Evolutionary conservation across 2,797 vertebrate species (phyloP).

Genomic region (Sylvia borin): DNA sequence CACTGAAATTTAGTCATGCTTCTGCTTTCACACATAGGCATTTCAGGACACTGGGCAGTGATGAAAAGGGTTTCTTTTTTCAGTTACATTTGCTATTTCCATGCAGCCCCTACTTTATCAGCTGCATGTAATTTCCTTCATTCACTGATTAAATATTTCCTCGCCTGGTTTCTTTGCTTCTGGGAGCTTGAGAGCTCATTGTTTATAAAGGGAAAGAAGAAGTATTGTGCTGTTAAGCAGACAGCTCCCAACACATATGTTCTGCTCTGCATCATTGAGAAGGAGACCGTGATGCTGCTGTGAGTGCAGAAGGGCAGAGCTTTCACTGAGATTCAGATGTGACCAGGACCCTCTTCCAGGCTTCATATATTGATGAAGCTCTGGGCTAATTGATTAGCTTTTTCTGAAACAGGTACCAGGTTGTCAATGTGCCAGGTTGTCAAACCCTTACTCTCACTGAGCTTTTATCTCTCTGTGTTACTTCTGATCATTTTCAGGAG

Average conservation of each 20-base stretch:
- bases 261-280: background rate
- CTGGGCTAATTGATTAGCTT: background rate
- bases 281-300: background rate
- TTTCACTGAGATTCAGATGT: background rate
- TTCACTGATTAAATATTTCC: conserved; percentile 39
- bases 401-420: background rate
- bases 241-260: background rate
- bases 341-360: background rate
- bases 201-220: conserved; percentile 18
- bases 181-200: conserved; percentile 14
- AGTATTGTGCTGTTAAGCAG: background rate
- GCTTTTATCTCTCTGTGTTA: background rate
- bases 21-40: background rate
- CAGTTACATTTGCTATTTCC: background rate
- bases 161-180: conserved; percentile 20
- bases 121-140: background rate
- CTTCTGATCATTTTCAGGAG: background rate
- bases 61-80: background rate
- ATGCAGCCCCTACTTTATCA: background rate
- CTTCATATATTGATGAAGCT: background rate
- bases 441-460: background rate
- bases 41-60: background rate
- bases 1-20: background rate
- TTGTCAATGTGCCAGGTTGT: background rate
- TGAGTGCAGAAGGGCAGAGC: background rate